Evolutionary conservation across 2,888 invertebrate genomes (phyloP).

Genomic region (Gymnocheta viridis): DNA sequence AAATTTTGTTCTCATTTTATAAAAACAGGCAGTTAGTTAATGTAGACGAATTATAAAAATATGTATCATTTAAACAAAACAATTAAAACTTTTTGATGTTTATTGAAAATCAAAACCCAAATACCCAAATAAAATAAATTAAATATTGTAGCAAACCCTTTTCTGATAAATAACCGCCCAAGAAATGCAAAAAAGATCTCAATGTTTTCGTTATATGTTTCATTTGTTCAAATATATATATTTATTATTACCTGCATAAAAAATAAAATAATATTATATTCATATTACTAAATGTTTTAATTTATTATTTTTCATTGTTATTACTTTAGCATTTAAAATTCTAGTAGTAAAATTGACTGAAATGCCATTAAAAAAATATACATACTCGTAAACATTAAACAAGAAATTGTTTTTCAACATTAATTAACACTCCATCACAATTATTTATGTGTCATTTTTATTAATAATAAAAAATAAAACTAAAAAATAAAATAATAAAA

Average conservation of each 20-base stretch:
- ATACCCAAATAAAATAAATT: neutral
- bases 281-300: slow-evolving; percentile 37
- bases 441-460: slow-evolving; percentile 56
- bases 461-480: neutral
- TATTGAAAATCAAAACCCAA: slow-evolving; percentile 23
- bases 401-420: neutral
- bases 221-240: slow-evolving; percentile 23
- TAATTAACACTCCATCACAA: slow-evolving; percentile 33
- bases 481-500: neutral
- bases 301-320: slow-evolving; percentile 54
- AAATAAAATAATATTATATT: slow-evolving; percentile 35
- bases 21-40: neutral
- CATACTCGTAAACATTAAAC: neutral
- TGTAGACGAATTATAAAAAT: neutral
- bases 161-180: slow-evolving; percentile 69
- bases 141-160: slow-evolving; percentile 61
- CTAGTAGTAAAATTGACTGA: slow-evolving; percentile 67
- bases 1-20: too few relatives aligned
- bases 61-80: slow-evolving; percentile 13
- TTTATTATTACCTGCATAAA: neutral
- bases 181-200: slow-evolving; percentile 33
- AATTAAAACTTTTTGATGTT: slow-evolving; percentile 52
- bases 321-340: slow-evolving; percentile 28
- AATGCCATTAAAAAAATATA: slow-evolving; percentile 20
- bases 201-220: slow-evolving; percentile 61